Percentiles rank a stretch among this genome's conserved stretches.
Evolutionary conservation across 2,113 vertebrate genomes (phyloP).

Genomic region (Heliornis fulica): DNA sequence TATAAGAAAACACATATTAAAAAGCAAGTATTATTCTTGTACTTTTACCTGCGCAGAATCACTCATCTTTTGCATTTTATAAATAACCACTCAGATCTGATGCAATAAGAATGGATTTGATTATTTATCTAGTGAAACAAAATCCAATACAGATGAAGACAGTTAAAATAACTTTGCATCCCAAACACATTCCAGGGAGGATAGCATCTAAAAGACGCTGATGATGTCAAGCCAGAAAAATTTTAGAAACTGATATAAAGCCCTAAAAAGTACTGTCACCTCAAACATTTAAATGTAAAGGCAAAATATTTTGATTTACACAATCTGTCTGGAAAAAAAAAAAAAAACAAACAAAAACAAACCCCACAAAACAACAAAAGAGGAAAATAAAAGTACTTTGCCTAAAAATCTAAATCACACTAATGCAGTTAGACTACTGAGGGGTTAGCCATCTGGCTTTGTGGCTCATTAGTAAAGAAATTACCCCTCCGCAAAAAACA

Average conservation of each 20-base stretch:
- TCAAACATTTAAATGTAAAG: background rate
- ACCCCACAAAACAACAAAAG: background rate
- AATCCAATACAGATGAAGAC: background rate
- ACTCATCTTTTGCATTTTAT: background rate
- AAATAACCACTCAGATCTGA: background rate
- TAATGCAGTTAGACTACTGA: constrained; percentile 17
- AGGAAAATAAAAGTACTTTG: background rate
- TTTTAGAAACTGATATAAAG: background rate
- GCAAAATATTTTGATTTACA: background rate
- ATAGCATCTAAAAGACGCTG: background rate
- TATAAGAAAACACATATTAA: background rate
- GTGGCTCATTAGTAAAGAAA: constrained; percentile 68
- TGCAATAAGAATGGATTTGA: background rate
- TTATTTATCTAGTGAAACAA: background rate
- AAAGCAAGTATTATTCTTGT: background rate
- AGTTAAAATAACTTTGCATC: background rate
- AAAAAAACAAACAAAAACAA: background rate
- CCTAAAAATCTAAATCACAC: constrained; percentile 54
- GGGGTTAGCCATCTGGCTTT: constrained; percentile 61
- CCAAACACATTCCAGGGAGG: background rate
- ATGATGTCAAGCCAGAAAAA: background rate
- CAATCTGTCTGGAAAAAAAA: background rate
- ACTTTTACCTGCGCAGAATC: background rate
- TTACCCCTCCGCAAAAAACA: constrained; percentile 57
- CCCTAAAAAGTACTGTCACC: background rate